These are phyloP conservation scores for Myotis planiceps DNA, from an alignment of 2,797 vertebrate species.

Conservation along the genomic window DNA sequence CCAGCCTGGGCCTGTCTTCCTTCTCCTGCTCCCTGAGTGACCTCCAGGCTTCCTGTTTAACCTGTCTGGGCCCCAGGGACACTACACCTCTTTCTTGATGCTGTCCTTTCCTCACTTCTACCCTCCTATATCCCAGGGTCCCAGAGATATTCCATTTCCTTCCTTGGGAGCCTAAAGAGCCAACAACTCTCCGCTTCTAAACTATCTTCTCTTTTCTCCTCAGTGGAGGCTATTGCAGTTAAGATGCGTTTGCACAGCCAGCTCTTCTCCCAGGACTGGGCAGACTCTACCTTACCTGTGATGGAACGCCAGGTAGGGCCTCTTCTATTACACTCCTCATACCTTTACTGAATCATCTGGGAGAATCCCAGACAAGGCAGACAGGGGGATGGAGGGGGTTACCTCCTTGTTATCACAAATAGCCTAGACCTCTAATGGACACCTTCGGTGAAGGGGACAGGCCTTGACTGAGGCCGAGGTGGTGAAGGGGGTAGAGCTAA, in stretches of 20 bases:
- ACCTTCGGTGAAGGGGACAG: background rate
- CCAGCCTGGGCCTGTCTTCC: background rate
- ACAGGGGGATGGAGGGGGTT: background rate
- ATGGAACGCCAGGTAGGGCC: slow-evolving; percentile 52
- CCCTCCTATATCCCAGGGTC: background rate
- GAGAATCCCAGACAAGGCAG: background rate
- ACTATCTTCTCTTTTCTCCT: slow-evolving; percentile 17
- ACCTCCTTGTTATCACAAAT: background rate
- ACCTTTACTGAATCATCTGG: background rate
- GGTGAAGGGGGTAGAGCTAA: background rate
- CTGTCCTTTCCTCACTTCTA: background rate
- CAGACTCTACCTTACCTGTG: background rate
- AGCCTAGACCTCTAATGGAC: background rate
- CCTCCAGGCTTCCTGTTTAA: background rate
- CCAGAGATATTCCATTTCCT: background rate
- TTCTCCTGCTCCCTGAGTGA: background rate
- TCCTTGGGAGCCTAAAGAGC: slow-evolving; percentile 12
- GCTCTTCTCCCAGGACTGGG: slow-evolving; percentile 48
- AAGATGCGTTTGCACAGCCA: slow-evolving; percentile 72
- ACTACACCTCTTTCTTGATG: background rate
- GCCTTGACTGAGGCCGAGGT: background rate
- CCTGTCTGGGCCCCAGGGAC: background rate
- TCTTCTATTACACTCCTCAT: background rate
- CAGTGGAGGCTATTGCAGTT: slow-evolving; percentile 70
- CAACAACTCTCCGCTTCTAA: background rate